phyloP scores from a whole-genome alignment of 2,888 invertebrate genomes.

The Chromoteleia sp. region DNA sequence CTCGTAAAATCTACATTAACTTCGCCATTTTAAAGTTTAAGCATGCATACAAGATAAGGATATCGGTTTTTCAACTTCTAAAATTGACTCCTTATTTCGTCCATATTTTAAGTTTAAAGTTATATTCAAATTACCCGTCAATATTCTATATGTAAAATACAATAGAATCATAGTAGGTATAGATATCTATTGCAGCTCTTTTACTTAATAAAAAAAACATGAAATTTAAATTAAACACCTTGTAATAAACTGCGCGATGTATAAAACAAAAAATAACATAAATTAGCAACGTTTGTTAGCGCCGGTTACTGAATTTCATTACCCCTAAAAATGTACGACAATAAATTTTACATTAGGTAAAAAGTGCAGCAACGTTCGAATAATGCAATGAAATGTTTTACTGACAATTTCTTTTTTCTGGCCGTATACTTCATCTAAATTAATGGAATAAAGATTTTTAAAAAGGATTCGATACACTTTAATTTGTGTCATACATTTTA shows the following conservation, averaged over 20 bases:
- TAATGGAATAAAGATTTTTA: constrained; percentile 2
- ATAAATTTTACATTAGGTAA: neutral
- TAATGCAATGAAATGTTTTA: neutral
- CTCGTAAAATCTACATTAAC: neutral
- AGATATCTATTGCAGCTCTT: neutral
- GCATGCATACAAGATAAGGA: constrained; percentile 2
- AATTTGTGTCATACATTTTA: constrained; percentile 26
- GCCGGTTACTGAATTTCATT: neutral
- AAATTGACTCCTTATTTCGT: neutral
- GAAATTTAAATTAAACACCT: neutral
- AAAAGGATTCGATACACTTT: constrained; percentile 15
- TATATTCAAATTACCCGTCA: neutral
- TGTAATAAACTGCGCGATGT: neutral
- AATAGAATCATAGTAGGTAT: neutral
- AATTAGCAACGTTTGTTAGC: neutral
- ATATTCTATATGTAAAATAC: neutral
- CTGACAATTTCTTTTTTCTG: neutral
- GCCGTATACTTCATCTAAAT: neutral
- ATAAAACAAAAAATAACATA: neutral
- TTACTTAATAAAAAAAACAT: neutral
- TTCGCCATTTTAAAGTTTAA: neutral
- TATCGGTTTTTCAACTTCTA: constrained; percentile 1
- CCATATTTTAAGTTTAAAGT: constrained; percentile 4
- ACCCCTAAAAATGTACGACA: neutral
- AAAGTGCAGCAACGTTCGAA: neutral